These are phyloP conservation scores for Cheirogaleus medius DNA, from an alignment of 2,113 vertebrate genomes.

Conservation along the genomic window DNA sequence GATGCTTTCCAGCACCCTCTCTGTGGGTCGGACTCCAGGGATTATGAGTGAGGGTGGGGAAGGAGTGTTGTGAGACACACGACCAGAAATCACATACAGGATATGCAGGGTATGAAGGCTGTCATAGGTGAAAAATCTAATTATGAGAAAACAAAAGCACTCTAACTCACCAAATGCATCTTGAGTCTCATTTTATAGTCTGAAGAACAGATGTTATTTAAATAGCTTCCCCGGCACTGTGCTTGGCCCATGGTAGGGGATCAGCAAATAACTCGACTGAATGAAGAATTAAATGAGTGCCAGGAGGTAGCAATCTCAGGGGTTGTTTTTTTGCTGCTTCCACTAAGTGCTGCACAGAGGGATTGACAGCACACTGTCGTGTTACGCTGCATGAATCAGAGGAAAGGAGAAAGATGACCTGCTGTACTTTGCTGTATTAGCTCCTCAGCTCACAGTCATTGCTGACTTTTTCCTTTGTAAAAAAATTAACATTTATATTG, in stretches of 20 bases:
- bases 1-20: not conserved
- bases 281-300: not conserved
- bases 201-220: not conserved
- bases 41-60: not conserved
- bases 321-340: not conserved
- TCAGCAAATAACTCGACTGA: not conserved
- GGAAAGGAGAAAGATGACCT: not conserved
- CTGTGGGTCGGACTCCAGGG: not conserved
- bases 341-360: not conserved
- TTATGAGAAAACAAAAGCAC: not conserved
- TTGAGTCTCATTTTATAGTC: not conserved
- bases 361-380: rapidly evolving
- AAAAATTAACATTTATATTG: not conserved
- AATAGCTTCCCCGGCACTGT: not conserved
- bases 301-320: not conserved
- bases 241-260: not conserved
- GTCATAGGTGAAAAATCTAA: not conserved
- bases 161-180: not conserved
- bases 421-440: not conserved
- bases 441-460: not conserved
- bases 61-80: not conserved
- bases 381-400: not conserved
- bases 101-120: not conserved
- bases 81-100: not conserved
- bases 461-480: not conserved